Conservation (phyloP, 2,888 invertebrate species). For the Zele albiditarsus region DNA sequence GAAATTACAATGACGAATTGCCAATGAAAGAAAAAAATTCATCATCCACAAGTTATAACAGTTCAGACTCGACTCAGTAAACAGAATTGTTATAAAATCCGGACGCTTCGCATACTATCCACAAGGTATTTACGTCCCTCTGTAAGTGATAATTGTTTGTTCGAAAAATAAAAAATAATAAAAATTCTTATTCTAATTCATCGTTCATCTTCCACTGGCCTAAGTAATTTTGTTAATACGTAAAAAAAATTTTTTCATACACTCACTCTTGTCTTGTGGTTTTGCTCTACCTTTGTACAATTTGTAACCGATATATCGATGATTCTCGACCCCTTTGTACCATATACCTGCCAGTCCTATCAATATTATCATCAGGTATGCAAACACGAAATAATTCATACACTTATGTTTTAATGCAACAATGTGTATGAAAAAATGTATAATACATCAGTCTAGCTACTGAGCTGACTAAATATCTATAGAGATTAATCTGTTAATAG, state of each 20-base stretch:
- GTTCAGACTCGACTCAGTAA: not conserved
- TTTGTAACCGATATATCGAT: slow-evolving; percentile 20
- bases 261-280: slow-evolving; percentile 20
- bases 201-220: slow-evolving; percentile 29
- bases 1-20: not conserved
- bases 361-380: slow-evolving; percentile 58
- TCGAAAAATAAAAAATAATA: slow-evolving; percentile 7
- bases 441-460: slow-evolving; percentile 71
- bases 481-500: slow-evolving; percentile 15
- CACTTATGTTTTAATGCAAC: slow-evolving; percentile 61
- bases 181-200: slow-evolving; percentile 13
- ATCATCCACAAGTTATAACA: slow-evolving; percentile 5
- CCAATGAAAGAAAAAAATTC: not conserved
- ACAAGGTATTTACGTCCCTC: slow-evolving; percentile 7
- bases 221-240: slow-evolving; percentile 11
- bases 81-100: slow-evolving; percentile 13
- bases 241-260: slow-evolving; percentile 24
- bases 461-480: slow-evolving; percentile 58
- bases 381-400: slow-evolving; percentile 62
- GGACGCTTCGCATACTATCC: slow-evolving; percentile 17
- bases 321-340: slow-evolving; percentile 38
- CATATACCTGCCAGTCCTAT: slow-evolving; percentile 31
- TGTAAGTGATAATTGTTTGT: slow-evolving; percentile 8
- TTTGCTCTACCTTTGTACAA: slow-evolving; percentile 26
- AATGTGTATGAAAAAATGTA: slow-evolving; percentile 65